Base-by-base conservation (phyloP, 2,113 vertebrate species). In the Hippocampus barbouri region DNA sequence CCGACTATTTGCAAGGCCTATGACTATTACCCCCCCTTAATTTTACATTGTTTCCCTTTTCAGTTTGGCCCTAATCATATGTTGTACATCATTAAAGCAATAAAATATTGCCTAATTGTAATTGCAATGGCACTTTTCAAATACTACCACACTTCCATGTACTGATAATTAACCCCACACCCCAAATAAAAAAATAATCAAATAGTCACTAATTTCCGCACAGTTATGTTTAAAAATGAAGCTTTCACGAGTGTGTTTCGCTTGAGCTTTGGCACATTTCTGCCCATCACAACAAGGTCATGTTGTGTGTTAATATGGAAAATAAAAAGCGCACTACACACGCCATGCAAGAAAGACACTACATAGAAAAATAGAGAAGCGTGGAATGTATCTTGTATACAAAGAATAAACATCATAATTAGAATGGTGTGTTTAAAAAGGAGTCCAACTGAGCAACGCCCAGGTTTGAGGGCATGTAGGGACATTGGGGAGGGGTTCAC, bases 401-500 rank as follows among this genome's bases (percentile, higher is more conserved):
- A 74, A 59, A 83, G 82, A 76, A 66, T 21, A 76, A 30, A 70
- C 69, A 73, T 69, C 16, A 70, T 85, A 82, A 79, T 72, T 15
- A 72, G 56, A 87, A 43, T 41, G 57, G 79, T 77, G 69, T 68
- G 74, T 75, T 63, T 84, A 21, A 51, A 66, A 56, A 82, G 75
- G 79, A 78, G 77, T 79, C 83, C 92, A 87, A 90, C 76, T 74
- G 54, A 81, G 86, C 78, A 90, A 85, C 76, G 81, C 82, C 85
- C 47, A 87, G 74, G 76, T 45, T 68, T 77, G 85, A 67, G 54
- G 68, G 67, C 82, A 68, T 57, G 51, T 38, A 6, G 54, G 21
- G 68, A 41, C 14, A 41, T 4, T 69, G 75, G 79, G 79, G 78
- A 68, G 16, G 66, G n/a, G 47, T 30, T 45, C 14, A 25, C 14